Conservation (phyloP, 2,888 invertebrate species). For the Pammene fasciana region DNA sequence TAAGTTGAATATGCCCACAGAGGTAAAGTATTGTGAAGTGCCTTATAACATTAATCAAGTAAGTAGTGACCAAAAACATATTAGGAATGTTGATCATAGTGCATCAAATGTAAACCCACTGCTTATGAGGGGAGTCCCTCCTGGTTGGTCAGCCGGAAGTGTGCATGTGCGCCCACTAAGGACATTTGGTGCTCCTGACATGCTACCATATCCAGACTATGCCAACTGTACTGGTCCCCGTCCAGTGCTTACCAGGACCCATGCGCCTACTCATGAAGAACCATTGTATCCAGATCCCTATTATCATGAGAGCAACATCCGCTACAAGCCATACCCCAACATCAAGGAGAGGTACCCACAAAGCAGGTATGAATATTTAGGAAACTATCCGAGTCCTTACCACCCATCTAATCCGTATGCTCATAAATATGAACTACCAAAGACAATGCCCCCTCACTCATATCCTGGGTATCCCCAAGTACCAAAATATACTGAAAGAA, state of each 20-base stretch:
- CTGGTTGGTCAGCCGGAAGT: constrained; percentile 63
- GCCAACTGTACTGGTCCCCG: constrained; percentile 67
- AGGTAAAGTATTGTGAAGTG: constrained; percentile 79
- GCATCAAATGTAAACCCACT: constrained; percentile 63
- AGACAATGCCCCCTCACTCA: constrained; percentile 63
- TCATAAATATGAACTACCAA: constrained; percentile 73
- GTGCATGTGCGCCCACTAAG: constrained; percentile 63
- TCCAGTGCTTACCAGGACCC: constrained; percentile 61
- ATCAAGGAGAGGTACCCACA: constrained; percentile 72
- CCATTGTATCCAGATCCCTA: constrained; percentile 68
- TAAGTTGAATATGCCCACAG: constrained; percentile 65
- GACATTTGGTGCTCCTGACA: constrained; percentile 66
- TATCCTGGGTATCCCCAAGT: constrained; percentile 67
- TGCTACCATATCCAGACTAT: constrained; percentile 73
- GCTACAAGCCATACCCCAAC: constrained; percentile 75
- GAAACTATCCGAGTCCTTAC: constrained; percentile 70
- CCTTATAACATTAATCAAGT: constrained; percentile 73
- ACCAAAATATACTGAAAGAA: constrained; percentile 72
- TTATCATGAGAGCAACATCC: constrained; percentile 68
- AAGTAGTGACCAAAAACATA: constrained; percentile 70
- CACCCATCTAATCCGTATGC: constrained; percentile 66
- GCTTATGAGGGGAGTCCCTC: constrained; percentile 58
- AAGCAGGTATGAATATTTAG: constrained; percentile 77
- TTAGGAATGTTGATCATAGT: constrained; percentile 67
- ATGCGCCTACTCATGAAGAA: constrained; percentile 66